Conservation (phyloP, 2,888 invertebrate genomes). For the Synergus umbraculus region DNA sequence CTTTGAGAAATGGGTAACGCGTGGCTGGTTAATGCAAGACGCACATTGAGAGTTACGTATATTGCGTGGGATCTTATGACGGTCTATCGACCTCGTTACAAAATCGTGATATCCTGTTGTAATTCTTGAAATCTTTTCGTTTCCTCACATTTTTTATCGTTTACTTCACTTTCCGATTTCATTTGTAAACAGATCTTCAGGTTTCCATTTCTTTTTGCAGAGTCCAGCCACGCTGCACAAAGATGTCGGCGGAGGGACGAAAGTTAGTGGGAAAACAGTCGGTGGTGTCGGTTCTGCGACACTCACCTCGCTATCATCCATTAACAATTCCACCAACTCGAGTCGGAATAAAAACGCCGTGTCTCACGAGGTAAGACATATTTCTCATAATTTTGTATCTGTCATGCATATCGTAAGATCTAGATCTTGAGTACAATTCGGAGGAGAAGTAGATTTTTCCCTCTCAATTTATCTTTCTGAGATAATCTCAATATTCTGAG, state of each 20-base stretch:
- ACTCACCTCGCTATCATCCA: slow-evolving; percentile 75
- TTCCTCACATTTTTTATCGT: not conserved
- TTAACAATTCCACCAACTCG: slow-evolving; percentile 73
- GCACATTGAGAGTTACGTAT: slow-evolving; percentile 18
- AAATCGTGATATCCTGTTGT: slow-evolving; percentile 32
- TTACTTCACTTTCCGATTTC: slow-evolving; percentile 27
- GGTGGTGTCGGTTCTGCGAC: slow-evolving; percentile 75
- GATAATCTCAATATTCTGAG: not conserved
- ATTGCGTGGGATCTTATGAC: slow-evolving; percentile 52
- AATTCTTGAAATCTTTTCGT: slow-evolving; percentile 16
- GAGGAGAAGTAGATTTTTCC: slow-evolving; percentile 13
- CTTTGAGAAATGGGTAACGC: slow-evolving; percentile 51
- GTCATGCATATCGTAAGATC: not conserved
- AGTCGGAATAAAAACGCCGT: slow-evolving; percentile 73
- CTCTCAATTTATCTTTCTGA: not conserved
- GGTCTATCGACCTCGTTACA: slow-evolving; percentile 38
- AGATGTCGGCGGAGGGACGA: slow-evolving; percentile 75
- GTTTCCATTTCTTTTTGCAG: slow-evolving; percentile 64
- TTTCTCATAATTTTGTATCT: not conserved
- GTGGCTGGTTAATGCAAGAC: slow-evolving; percentile 52
- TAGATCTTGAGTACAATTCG: not conserved
- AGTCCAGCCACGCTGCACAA: slow-evolving; percentile 77
- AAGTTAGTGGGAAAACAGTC: slow-evolving; percentile 75
- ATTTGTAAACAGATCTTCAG: slow-evolving; percentile 15
- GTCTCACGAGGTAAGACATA: slow-evolving; percentile 72